phyloP scores from a whole-genome alignment of 2,113 vertebrate species.

The Labeo rohita region DNA sequence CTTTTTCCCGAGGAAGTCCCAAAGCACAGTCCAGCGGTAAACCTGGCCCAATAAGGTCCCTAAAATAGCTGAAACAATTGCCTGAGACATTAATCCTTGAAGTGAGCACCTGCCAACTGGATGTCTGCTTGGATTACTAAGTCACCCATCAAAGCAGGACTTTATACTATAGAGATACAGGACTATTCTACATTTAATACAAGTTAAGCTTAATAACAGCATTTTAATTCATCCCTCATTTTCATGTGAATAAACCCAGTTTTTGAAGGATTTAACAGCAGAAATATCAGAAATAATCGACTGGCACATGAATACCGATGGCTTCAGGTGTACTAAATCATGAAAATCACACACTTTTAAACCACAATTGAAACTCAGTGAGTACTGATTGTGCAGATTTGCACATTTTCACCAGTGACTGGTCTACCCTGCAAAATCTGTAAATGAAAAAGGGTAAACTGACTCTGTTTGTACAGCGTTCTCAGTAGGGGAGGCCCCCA shows the following conservation, averaged over 20 bases:
- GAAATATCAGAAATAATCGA: too few relatives aligned
- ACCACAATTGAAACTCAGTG: not conserved
- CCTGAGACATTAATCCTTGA: slow-evolving; percentile 58
- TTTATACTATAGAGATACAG: slow-evolving; percentile 8
- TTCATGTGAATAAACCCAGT: not conserved
- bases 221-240: not conserved
- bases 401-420: not conserved
- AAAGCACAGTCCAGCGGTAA: slow-evolving; percentile 57
- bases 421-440: not conserved
- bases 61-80: slow-evolving; percentile 67
- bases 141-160: slow-evolving; percentile 50
- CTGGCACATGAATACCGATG: too few relatives aligned
- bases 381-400: not conserved
- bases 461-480: slow-evolving; percentile 66
- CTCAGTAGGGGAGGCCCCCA: slow-evolving; percentile 56
- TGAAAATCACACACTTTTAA: not conserved
- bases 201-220: not conserved
- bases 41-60: slow-evolving; percentile 62
- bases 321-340: not conserved
- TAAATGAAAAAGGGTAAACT: slow-evolving; percentile 31
- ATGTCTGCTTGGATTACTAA: slow-evolving; percentile 65
- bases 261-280: too few relatives aligned
- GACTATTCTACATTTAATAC: not conserved
- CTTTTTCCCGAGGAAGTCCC: slow-evolving; percentile 57
- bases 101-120: slow-evolving; percentile 66